A percentile compares a stretch with the other conserved stretches of the same genome.
Evolutionary conservation across 2,113 vertebrate species (phyloP).

Genomic region (Neodon shergylaensis): DNA sequence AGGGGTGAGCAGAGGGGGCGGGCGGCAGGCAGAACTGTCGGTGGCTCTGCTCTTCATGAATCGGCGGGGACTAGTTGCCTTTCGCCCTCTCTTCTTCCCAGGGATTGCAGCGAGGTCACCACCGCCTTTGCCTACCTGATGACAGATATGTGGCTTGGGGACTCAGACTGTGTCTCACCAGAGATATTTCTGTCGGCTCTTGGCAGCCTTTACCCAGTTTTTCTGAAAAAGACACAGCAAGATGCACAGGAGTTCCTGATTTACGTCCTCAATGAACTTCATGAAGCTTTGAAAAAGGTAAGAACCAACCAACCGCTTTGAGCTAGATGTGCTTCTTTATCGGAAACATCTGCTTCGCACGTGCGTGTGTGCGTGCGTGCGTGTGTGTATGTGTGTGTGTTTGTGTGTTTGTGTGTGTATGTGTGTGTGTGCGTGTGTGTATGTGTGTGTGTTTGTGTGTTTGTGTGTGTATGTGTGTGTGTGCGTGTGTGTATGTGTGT

Average conservation of each 20-base stretch:
- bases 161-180: constrained; percentile 83
- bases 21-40: not conserved
- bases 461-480: not conserved
- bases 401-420: too few relatives aligned
- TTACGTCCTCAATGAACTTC: constrained; percentile 89
- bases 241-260: constrained; percentile 93
- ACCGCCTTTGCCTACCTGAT: constrained; percentile 87
- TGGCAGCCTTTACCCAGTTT: constrained; percentile 84
- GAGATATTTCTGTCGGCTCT: constrained; percentile 84
- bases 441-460: fast-evolving
- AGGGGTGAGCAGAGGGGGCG: not conserved
- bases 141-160: constrained; percentile 89
- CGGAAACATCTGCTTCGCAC: not conserved
- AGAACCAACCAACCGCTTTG: not conserved
- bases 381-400: not conserved
- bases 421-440: too few relatives aligned
- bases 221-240: constrained; percentile 87
- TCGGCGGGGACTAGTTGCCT: not conserved
- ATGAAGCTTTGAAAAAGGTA: constrained; percentile 90
- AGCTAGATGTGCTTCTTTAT: not conserved
- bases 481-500: not conserved
- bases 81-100: not conserved
- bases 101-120: constrained; percentile 79
- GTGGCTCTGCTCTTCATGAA: not conserved
- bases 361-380: not conserved